Evolutionary conservation across 1,140 invertebrate species (phyloP).

Genomic region (Trypoxylus dichotomus): DNA sequence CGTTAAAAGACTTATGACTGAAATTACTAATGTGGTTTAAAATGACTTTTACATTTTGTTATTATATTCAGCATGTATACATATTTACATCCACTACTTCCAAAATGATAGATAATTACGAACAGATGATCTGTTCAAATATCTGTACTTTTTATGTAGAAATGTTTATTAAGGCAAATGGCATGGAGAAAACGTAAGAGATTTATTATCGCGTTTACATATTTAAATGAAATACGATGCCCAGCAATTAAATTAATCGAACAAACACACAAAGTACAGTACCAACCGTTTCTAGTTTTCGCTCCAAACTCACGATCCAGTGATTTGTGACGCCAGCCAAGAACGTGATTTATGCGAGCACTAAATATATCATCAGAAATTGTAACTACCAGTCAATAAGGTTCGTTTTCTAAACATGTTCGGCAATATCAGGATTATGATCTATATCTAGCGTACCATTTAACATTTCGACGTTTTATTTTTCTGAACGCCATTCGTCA

Average conservation of each 20-base stretch:
- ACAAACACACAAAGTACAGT: neutral
- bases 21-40: too few species aligned
- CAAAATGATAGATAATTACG: too few species aligned
- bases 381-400: constrained; percentile 11
- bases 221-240: neutral
- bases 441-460: neutral
- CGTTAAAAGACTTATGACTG: too few species aligned
- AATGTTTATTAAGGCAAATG: neutral
- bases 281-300: neutral
- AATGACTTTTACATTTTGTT: too few species aligned
- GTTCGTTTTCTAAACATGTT: constrained; percentile 18
- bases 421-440: constrained; percentile 2
- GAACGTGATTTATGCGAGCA: neutral
- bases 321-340: neutral
- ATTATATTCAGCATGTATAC: too few species aligned
- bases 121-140: too few species aligned
- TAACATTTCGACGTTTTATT: neutral
- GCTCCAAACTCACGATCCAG: neutral
- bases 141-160: neutral
- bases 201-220: neutral
- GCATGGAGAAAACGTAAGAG: neutral
- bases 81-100: too few species aligned
- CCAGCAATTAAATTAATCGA: neutral
- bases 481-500: neutral
- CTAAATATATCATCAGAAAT: constrained; percentile 18